Evolutionary conservation across 2,797 vertebrate species (phyloP), one percentile per base, ranked within the genome.

Genomic region (Sparidentex hasta): DNA sequence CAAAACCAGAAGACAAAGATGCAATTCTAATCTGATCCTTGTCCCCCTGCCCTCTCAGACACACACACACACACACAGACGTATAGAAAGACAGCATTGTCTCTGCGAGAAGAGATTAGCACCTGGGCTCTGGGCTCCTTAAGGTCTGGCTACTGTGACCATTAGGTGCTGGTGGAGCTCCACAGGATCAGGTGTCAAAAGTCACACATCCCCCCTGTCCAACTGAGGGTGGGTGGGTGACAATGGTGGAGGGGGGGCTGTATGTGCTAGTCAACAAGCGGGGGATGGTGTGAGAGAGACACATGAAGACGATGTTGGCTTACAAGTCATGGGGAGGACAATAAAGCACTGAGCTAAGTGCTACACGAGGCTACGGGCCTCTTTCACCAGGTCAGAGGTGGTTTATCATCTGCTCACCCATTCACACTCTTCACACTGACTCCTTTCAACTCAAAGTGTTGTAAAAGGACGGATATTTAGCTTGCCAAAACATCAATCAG

Each of bases 81-180:
- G n/a, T 55, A 73, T 41, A 59, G 46, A 80, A 47, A 51, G 17
- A 47, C 59, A 62, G 74, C 80, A 85, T 83, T 87, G 86, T 92
- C 25, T 61, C 41, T 72, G 74, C 74, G 84, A 76, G 72, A 70
- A 56, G 79, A 88, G 88, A 90, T 92, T 91, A 91, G 80, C 89
- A 88, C 87, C 80, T 86, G 64, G 70, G 70, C 80, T 88, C 66
- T 44, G 76, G 83, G 83, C 85, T 88, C 81, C 78, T 78, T 79
- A 50, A 67, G 84, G 88, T 80, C 88, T 87, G 74, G 38, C 74
- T 63, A 78, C 70, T 81, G 71, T 56, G 83, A 70, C 48, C 77
- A 62, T 78, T 65, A 70, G 69, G 71, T 63, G 82, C 71, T 85
- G 70, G 74, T 79, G 56, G 25, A 70, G 67, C 69, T 73, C 46